Percentiles rank a stretch among this genome's conserved stretches.
Evolutionary conservation across 2,797 vertebrate genomes (phyloP).

Genomic region (Leontocebus nigricollis): DNA sequence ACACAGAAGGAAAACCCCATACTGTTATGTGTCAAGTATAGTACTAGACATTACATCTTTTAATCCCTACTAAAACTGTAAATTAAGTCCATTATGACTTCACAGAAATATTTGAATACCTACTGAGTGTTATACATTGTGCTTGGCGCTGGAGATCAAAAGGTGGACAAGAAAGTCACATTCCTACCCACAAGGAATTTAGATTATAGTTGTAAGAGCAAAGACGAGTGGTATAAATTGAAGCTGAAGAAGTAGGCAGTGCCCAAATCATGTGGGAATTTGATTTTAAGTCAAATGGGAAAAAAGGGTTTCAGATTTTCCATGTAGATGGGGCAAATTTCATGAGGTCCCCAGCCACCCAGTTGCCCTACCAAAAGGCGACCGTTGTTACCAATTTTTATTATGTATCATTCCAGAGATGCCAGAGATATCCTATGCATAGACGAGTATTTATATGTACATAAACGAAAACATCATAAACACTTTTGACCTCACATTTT

Average conservation of each 20-base stretch:
- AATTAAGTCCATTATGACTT: not conserved
- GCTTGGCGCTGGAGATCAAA: not conserved
- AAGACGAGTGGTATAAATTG: not conserved
- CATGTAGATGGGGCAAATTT: not conserved
- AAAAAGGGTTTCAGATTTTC: not conserved
- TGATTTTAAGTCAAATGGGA: not conserved
- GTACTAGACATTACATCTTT: not conserved
- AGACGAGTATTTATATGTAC: not conserved
- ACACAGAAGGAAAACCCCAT: not conserved
- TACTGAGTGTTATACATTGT: not conserved
- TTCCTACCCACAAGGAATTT: not conserved
- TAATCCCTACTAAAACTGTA: not conserved
- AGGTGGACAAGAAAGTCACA: not conserved
- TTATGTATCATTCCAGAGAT: not conserved
- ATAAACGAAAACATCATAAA: not conserved
- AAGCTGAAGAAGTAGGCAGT: not conserved
- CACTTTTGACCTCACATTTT: not conserved
- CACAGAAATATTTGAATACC: not conserved
- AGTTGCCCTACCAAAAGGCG: not conserved
- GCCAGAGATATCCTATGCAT: not conserved
- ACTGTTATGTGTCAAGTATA: not conserved
- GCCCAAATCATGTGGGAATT: not conserved
- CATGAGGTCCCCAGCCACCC: not conserved
- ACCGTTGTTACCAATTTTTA: not conserved
- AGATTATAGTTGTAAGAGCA: not conserved